A percentile compares a stretch with the other conserved stretches of the same genome.
Conservation (phyloP, 2,113 vertebrate species). For the Mus spicilegus region DNA sequence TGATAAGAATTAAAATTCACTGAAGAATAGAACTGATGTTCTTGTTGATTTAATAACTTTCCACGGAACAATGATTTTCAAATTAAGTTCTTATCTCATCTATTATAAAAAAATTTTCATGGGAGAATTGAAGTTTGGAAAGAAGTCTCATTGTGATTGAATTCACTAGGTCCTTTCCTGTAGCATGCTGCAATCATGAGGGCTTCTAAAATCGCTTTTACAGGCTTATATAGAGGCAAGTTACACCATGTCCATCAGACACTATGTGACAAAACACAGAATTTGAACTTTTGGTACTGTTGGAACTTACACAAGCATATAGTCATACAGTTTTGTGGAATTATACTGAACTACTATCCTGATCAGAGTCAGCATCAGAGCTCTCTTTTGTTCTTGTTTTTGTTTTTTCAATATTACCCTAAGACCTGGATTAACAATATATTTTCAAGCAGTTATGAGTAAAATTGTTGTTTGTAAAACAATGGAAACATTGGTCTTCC, state of each 20-base stretch:
- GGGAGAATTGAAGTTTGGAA: slow-evolving; percentile 34
- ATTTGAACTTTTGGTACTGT: background rate
- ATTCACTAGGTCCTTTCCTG: background rate
- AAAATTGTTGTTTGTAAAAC: slow-evolving; percentile 13
- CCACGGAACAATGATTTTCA: slow-evolving; percentile 46
- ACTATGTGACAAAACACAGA: background rate
- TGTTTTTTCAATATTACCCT: background rate
- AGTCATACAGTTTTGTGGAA: background rate
- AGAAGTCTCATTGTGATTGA: background rate
- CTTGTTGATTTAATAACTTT: slow-evolving; percentile 51
- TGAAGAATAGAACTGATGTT: slow-evolving; percentile 2
- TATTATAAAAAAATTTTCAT: slow-evolving; percentile 11
- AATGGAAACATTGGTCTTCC: background rate
- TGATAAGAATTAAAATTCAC: slow-evolving; percentile 38
- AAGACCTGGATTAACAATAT: slow-evolving; percentile 8
- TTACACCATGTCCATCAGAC: background rate
- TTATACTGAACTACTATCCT: background rate
- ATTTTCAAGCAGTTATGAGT: slow-evolving; percentile 10
- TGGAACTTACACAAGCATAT: background rate
- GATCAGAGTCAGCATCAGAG: background rate
- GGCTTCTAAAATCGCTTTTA: background rate
- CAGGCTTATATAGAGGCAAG: background rate
- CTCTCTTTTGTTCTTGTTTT: background rate
- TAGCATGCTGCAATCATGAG: background rate
- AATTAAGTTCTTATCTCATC: slow-evolving; percentile 54